Percentiles rank a stretch among this genome's conserved stretches.
Conservation (phyloP, 2,797 vertebrate genomes). For the Gephyroberyx darwinii region DNA sequence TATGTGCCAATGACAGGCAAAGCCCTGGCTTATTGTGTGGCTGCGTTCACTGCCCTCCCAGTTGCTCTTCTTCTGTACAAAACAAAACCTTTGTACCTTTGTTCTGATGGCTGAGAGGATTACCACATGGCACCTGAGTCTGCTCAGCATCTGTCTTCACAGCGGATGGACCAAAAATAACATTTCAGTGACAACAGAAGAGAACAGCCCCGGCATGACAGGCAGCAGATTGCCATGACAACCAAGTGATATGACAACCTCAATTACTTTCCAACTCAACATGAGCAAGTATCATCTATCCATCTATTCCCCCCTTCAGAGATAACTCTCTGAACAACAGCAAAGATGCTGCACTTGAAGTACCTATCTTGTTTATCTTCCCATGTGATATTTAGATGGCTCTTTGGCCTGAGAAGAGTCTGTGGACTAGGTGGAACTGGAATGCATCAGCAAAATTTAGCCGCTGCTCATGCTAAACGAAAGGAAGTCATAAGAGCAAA, state of each 20-base stretch:
- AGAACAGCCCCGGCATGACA: neutral
- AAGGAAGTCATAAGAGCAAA: too few species aligned
- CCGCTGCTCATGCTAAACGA: too few species aligned
- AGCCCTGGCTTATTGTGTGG: slow-evolving; percentile 16
- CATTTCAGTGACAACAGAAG: slow-evolving; percentile 10
- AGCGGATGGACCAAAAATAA: slow-evolving; percentile 17
- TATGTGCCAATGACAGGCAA: neutral
- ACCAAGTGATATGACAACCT: slow-evolving; percentile 25
- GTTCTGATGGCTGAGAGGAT: slow-evolving; percentile 10
- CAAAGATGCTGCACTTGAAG: neutral
- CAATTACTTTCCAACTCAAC: slow-evolving; percentile 18
- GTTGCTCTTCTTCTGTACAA: slow-evolving; percentile 4
- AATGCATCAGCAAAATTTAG: too few species aligned
- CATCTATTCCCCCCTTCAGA: neutral
- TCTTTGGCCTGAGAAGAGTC: too few species aligned
- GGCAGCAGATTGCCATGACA: slow-evolving; percentile 18
- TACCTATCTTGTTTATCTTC: too few species aligned
- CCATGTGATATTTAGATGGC: too few species aligned
- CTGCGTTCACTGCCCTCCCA: slow-evolving; percentile 13
- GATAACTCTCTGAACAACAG: neutral
- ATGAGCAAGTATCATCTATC: neutral
- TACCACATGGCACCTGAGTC: slow-evolving; percentile 11
- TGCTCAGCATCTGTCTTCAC: slow-evolving; percentile 20
- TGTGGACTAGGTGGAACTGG: too few species aligned
- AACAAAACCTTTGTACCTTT: slow-evolving; percentile 29